Conservation (phyloP, 2,888 invertebrate genomes). For the Limnephilus auricula region DNA sequence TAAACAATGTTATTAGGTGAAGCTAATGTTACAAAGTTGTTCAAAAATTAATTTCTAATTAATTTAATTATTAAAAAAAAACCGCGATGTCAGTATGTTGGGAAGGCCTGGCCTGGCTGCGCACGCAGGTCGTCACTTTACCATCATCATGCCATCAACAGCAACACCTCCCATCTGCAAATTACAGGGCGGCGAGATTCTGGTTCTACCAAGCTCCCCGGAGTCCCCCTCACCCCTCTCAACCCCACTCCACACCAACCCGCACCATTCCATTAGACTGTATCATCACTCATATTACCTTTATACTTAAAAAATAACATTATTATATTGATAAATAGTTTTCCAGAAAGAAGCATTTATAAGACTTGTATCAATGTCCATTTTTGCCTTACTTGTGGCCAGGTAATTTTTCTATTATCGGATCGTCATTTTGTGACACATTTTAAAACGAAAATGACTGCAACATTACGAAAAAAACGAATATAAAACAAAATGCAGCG, state of each 20-base stretch:
- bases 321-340: not conserved
- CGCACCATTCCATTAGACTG: not conserved
- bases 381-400: not conserved
- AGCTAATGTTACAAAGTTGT: too few species aligned
- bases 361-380: not conserved
- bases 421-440: not conserved
- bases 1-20: too few species aligned
- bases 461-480: not conserved
- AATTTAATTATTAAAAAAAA: not conserved
- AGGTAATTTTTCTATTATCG: not conserved
- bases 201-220: conserved; percentile 52
- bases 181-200: conserved; percentile 76
- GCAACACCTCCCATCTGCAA: conserved; percentile 77
- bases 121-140: conserved; percentile 59
- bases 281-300: not conserved
- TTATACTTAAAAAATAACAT: not conserved
- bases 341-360: not conserved
- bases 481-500: not conserved
- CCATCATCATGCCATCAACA: conserved; percentile 65
- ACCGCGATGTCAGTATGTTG: not conserved
- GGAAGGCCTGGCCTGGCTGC: not conserved
- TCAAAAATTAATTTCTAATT: not conserved
- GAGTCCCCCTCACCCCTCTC: not conserved
- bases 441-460: too few species aligned
- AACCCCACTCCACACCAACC: not conserved